Percentiles rank a stretch among this genome's conserved stretches.
Conservation (phyloP, 2,113 vertebrate genomes). For the Xenopus laevis region DNA sequence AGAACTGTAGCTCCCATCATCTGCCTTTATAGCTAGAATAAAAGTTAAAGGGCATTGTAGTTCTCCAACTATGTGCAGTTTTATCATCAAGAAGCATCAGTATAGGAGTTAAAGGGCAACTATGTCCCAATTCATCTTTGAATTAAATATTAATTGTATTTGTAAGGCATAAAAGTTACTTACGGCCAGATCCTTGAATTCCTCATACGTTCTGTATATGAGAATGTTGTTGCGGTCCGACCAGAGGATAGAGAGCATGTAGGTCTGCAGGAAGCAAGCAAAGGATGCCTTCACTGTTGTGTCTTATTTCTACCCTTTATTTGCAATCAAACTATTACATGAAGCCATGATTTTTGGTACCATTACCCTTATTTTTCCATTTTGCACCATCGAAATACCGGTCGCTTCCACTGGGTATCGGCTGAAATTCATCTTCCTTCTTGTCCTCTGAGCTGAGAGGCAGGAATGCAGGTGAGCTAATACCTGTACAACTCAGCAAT, state of each 20-base stretch:
- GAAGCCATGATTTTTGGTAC: background rate
- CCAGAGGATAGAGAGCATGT: conserved; percentile 79
- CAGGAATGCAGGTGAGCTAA: background rate
- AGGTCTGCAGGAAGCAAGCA: conserved; percentile 63
- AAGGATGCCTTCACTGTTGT: background rate
- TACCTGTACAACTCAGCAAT: background rate
- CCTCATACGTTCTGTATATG: conserved; percentile 73
- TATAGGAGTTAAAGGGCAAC: background rate
- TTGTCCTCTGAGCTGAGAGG: background rate
- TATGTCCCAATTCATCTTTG: too few relatives aligned
- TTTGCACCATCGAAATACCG: conserved; percentile 58
- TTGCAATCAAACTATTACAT: background rate
- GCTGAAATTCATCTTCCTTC: conserved; percentile 47
- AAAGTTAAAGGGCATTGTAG: too few relatives aligned
- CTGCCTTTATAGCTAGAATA: too few relatives aligned
- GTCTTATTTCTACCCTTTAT: background rate
- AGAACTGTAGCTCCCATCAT: too few relatives aligned
- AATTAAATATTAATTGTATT: too few relatives aligned
- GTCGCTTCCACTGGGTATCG: conserved; percentile 50
- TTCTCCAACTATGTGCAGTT: background rate
- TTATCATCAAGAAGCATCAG: background rate
- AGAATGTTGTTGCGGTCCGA: conserved; percentile 79
- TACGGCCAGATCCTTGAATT: conserved; percentile 82
- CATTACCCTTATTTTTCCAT: conserved; percentile 59
- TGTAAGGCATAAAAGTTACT: conserved; percentile 47